A percentile compares a stretch with the other conserved stretches of the same genome.
phyloP scores from a whole-genome alignment of 2,113 vertebrate species.

The Myocastor coypus region DNA sequence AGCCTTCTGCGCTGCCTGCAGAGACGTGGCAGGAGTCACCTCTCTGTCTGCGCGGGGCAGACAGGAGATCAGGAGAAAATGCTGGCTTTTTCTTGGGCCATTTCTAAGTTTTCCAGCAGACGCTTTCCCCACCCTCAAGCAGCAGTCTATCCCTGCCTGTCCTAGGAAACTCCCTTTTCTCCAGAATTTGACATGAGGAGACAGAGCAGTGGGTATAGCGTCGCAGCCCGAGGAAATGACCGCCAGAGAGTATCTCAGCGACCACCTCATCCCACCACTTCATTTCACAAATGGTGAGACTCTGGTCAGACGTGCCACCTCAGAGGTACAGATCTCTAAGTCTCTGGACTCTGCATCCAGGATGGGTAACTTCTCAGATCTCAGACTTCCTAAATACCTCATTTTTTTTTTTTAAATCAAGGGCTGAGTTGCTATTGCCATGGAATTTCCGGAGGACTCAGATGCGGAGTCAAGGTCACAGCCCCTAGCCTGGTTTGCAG shows the following conservation, averaged over 20 bases:
- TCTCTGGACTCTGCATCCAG: background rate
- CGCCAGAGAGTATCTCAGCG: background rate
- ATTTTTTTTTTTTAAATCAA: background rate
- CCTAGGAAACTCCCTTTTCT: background rate
- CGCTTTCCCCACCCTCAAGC: background rate
- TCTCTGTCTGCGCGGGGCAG: background rate
- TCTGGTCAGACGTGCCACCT: background rate
- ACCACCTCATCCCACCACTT: background rate
- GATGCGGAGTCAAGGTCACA: background rate
- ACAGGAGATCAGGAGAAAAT: background rate
- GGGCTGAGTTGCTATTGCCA: background rate
- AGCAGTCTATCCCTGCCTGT: background rate
- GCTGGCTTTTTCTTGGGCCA: background rate
- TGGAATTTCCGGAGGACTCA: background rate
- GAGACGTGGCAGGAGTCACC: background rate
- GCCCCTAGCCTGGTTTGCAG: background rate
- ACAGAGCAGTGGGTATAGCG: background rate
- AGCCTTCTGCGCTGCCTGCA: slow-evolving; percentile 90
- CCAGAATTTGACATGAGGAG: background rate
- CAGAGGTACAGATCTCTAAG: background rate
- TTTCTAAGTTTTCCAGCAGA: background rate
- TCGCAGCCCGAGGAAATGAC: background rate
- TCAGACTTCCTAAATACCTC: background rate
- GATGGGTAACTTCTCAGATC: background rate
- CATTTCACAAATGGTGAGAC: background rate